Evolutionary conservation across 2,888 invertebrate species (phyloP), one percentile per base, ranked within the genome.

Genomic region (Trissonchulus sp.): DNA sequence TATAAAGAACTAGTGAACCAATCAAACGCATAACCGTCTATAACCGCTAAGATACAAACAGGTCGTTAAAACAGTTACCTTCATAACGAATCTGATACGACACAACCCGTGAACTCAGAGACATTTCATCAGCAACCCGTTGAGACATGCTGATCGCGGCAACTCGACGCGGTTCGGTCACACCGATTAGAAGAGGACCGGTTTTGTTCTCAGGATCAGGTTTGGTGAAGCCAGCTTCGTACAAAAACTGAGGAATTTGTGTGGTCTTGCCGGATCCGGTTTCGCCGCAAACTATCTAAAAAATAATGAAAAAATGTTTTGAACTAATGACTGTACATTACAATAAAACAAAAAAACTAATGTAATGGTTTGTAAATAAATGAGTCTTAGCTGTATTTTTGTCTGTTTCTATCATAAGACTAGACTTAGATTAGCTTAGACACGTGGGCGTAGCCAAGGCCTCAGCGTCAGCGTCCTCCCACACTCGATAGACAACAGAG

Each of bases 201-300:
- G 83, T 84, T 73, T 85, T 82, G 71, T 86, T 87, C 79, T 18
- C 76, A 8, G 77, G 77, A n/a, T 79, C 77, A 15, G 74, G 76
- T 15, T 77, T 73, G 0, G 94, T 91, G 84, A 94, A 98, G 0
- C 95, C 98, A 0, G 95, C 94, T 87, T 99, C 99, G 82, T 94
- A 98, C 0, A 99, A 88, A 84, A 99, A 99, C 86, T 99, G 99
- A 0, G 99, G 99, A 15, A 99, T 90, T 87, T 99, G 99, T 0
- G 99, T 99, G 0, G 99, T 99, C 88, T 99, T 99, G 23, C 98
- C 98, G 79, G 92, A 92, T 0, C 96, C 95, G 34, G 97, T 98
- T 88, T 95, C 96, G 75, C 98, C 98, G 81, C 87, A 88, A 30
- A 88, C 80, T 80, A 95, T 90, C 1, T 93, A 88, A 76, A 95